Base-by-base conservation (phyloP, 2,113 vertebrate genomes). In the Pomatostomus ruficeps region DNA sequence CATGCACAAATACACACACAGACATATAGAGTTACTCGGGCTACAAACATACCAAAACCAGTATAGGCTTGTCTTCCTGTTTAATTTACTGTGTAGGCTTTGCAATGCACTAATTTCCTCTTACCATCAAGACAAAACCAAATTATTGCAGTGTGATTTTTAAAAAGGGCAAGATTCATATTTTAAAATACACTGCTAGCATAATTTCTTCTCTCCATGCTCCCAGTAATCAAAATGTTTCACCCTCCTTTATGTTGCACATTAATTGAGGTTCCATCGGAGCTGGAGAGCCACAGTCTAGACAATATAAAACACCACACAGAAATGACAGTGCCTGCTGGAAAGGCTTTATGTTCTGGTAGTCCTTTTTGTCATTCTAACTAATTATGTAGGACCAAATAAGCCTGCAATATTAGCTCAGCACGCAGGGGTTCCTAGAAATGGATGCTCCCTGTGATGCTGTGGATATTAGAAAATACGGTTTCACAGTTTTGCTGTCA, bases 351-450 rank as follows among this genome's bases (percentile, higher is more conserved):
- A 91, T 87, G 77, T 92, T 91, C 93, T 73, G 26, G 21, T 85
- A 89, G 84, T 85, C 74, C 70, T 95, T 96, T 95, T 93, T 94
- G 89, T 97, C 94, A 95, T 95, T 95, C 95, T 78, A 89, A 96
- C 93, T 94, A 95, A 95, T 97, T 93, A 94, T 58, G 54, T 61
- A 91, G 63, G 68, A 87, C 73, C 73, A 88, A 84, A 94, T 79
- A 88, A 94, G 80, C 36, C 73, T 95, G 89, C 73, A 91, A 54
- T 92, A 96, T 95, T 95, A 96, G 85, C 89, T 96, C 51, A 61
- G 80, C 89, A 82, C 89, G 72, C 91, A 49, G 87, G 95, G 95
- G 94, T 91, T 94, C 94, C 93, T 82, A 89, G 89, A 93, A 94
- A 93, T 93, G 94, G 81, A 94, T 87, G 93, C 49, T 95, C 87